Conservation (phyloP, 2,888 invertebrate species). For the Archaeoteleia sp. region DNA sequence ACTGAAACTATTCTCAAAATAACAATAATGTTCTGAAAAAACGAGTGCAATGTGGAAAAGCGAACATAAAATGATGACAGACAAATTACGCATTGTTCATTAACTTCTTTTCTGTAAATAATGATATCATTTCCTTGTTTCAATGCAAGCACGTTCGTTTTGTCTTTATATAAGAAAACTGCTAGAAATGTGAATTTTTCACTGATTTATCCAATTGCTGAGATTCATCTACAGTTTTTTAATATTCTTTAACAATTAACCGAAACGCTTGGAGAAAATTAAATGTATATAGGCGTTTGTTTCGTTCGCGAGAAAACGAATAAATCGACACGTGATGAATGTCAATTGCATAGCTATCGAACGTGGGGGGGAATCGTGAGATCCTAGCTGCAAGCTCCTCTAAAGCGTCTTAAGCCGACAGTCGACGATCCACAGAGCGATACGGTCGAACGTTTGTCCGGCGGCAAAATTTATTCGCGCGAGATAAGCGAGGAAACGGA, state of each 20-base stretch:
- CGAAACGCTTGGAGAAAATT: slow-evolving; percentile 12
- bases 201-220: slow-evolving; percentile 2
- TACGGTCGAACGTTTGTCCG: slow-evolving; percentile 52
- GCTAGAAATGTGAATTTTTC: slow-evolving; percentile 11
- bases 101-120: too few species aligned
- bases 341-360: slow-evolving; percentile 32
- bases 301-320: slow-evolving; percentile 31
- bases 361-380: slow-evolving; percentile 29
- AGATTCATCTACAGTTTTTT: background rate
- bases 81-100: too few species aligned
- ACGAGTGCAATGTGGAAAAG: too few species aligned
- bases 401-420: slow-evolving; percentile 55
- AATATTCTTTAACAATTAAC: slow-evolving; percentile 39
- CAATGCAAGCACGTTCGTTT: too few species aligned
- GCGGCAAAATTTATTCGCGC: slow-evolving; percentile 49
- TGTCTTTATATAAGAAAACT: background rate
- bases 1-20: too few species aligned
- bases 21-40: too few species aligned
- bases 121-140: too few species aligned
- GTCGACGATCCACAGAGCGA: slow-evolving; percentile 46
- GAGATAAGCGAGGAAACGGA: slow-evolving; percentile 42
- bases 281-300: slow-evolving; percentile 32
- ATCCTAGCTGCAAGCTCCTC: slow-evolving; percentile 47
- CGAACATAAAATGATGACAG: too few species aligned
- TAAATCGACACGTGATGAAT: slow-evolving; percentile 48